phyloP scores from a whole-genome alignment of 2,113 vertebrate species.

The Ciconia boyciana region DNA sequence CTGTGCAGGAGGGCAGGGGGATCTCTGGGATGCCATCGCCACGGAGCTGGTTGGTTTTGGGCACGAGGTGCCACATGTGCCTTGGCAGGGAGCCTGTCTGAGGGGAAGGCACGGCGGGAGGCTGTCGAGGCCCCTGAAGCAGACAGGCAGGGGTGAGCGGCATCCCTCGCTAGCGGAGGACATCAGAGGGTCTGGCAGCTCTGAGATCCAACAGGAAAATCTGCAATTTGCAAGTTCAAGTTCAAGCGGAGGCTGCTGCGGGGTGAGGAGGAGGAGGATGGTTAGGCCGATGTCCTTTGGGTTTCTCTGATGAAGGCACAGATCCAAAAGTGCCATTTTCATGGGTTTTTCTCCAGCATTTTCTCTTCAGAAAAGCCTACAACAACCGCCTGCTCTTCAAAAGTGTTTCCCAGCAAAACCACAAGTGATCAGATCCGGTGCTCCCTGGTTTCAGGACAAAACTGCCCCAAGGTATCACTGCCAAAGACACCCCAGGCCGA shows the following conservation, averaged over 20 bases:
- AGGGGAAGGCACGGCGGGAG: accelerated
- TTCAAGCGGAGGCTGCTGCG: accelerated
- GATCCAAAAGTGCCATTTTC: accelerated
- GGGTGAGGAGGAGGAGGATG: neutral
- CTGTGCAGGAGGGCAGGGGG: neutral
- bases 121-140: too few species aligned
- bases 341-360: accelerated
- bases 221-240: neutral
- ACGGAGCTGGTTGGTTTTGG: accelerated
- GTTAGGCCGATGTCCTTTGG: accelerated
- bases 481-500: accelerated
- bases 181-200: neutral
- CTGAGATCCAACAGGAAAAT: neutral
- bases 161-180: accelerated
- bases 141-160: accelerated
- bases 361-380: too few species aligned
- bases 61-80: accelerated
- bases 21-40: accelerated
- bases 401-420: accelerated
- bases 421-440: accelerated
- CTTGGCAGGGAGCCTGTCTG: accelerated
- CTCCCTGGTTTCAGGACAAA: neutral
- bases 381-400: accelerated
- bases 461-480: too few species aligned
- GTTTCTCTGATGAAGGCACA: neutral